Evolutionary conservation across 2,888 invertebrate genomes (phyloP).

Genomic region (Oegoconia quadripuncta): DNA sequence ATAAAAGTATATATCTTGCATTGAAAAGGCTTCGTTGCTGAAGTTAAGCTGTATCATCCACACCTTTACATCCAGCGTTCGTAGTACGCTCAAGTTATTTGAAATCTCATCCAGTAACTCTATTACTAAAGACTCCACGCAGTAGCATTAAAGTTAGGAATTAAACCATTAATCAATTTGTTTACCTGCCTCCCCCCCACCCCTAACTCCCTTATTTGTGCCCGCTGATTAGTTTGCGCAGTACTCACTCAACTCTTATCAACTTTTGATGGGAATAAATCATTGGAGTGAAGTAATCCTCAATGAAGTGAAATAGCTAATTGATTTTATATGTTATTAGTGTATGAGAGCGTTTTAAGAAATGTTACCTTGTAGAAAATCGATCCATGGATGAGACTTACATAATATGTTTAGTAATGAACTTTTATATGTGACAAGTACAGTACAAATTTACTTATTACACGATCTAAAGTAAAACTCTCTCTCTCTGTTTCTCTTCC

Average conservation of each 20-base stretch:
- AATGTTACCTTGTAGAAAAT: too few relatives aligned
- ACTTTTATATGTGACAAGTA: too few relatives aligned
- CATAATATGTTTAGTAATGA: too few relatives aligned
- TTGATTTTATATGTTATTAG: neutral
- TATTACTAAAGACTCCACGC: constrained; percentile 4
- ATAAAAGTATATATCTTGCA: too few relatives aligned
- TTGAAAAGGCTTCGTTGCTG: too few relatives aligned
- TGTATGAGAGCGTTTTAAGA: too few relatives aligned
- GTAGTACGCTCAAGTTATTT: neutral
- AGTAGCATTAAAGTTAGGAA: constrained; percentile 24
- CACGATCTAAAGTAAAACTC: too few relatives aligned
- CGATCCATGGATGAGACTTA: too few relatives aligned
- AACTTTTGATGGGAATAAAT: constrained; percentile 10
- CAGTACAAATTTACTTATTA: too few relatives aligned
- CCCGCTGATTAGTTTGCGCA: constrained; percentile 22
- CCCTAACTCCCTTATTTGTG: constrained; percentile 17
- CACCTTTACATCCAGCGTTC: neutral
- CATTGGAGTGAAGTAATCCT: constrained; percentile 7
- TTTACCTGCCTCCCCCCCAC: constrained; percentile 23
- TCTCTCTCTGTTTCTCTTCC: too few relatives aligned
- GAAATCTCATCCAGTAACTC: constrained; percentile 1
- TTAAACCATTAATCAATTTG: constrained; percentile 32
- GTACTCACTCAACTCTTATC: constrained; percentile 8
- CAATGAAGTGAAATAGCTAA: too few relatives aligned
- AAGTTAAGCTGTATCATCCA: too few relatives aligned